Percentiles rank a stretch among this genome's conserved stretches.
phyloP scores from a whole-genome alignment of 1,140 invertebrate species.

The Vollenhovia emeryi region DNA sequence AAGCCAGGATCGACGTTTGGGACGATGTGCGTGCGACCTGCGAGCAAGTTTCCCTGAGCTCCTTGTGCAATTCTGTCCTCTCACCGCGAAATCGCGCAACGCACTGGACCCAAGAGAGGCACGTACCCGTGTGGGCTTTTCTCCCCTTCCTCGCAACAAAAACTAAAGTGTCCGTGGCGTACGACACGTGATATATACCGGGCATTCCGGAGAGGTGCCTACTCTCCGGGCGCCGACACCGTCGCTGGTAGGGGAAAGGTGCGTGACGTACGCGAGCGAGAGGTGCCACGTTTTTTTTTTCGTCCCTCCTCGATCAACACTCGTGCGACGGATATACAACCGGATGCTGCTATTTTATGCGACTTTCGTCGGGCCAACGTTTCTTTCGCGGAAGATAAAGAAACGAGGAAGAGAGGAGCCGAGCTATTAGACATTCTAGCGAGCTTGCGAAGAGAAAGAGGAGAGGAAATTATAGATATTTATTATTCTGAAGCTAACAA shows the following conservation, averaged over 20 bases:
- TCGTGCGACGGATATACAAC: neutral
- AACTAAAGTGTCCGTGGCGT: constrained; percentile 74
- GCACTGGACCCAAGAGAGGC: constrained; percentile 72
- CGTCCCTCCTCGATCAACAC: neutral
- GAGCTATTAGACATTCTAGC: constrained; percentile 19
- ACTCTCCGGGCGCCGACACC: neutral
- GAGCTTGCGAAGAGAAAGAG: neutral
- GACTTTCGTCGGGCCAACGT: constrained; percentile 44
- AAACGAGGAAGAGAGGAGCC: neutral
- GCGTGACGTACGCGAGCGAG: constrained; percentile 55
- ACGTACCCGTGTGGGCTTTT: constrained; percentile 70
- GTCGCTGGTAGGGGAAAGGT: constrained; percentile 40
- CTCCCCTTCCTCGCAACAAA: constrained; percentile 76
- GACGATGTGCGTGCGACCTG: neutral
- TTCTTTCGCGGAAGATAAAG: constrained; percentile 31
- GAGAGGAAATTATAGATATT: neutral
- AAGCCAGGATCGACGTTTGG: neutral
- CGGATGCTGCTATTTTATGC: constrained; percentile 29
- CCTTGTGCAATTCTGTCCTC: constrained; percentile 55
- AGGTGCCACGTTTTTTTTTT: constrained; percentile 49
- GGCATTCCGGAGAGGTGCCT: constrained; percentile 31
- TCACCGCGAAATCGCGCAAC: constrained; percentile 76
- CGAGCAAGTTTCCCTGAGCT: neutral
- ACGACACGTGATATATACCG: constrained; percentile 67
- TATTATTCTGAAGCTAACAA: neutral